phyloP scores from a whole-genome alignment of 2,888 invertebrate species.

The Isoperla grammatica region DNA sequence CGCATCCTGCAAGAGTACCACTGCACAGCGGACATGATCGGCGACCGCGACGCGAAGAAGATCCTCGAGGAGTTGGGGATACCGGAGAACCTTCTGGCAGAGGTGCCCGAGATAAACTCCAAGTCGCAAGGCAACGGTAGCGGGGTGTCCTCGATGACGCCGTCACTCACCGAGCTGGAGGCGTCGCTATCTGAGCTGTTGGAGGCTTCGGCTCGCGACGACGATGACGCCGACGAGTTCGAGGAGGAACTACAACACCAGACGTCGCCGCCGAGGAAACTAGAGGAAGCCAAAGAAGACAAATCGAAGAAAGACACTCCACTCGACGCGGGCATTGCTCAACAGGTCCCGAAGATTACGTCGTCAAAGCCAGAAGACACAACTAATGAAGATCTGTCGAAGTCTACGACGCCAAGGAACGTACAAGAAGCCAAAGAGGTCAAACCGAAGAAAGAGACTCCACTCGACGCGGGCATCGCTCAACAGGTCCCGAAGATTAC shows the following conservation, averaged over 20 bases:
- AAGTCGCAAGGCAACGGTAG: slow-evolving; percentile 12
- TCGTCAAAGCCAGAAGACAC: too few relatives aligned
- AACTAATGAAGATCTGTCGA: too few relatives aligned
- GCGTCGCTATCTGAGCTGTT: slow-evolving; percentile 42
- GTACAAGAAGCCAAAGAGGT: too few relatives aligned
- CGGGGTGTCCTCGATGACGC: slow-evolving; percentile 39
- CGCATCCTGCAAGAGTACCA: slow-evolving; percentile 21
- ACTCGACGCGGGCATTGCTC: too few relatives aligned
- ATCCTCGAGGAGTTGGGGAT: slow-evolving; percentile 19
- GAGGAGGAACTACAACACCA: slow-evolving; percentile 10
- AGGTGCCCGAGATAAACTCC: background rate
- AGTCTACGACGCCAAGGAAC: too few relatives aligned
- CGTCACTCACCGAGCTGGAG: slow-evolving; percentile 41
- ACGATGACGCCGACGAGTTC: slow-evolving; percentile 16
- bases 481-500: too few relatives aligned
- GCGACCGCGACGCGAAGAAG: slow-evolving; percentile 15
- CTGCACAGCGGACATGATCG: slow-evolving; percentile 1
- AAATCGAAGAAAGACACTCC: too few relatives aligned
- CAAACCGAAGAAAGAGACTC: too few relatives aligned
- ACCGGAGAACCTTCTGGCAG: slow-evolving; percentile 11
- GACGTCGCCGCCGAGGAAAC: too few relatives aligned
- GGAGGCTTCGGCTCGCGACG: slow-evolving; percentile 31
- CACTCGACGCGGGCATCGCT: too few relatives aligned
- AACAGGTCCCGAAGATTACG: too few relatives aligned
- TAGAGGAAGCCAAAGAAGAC: too few relatives aligned